These are phyloP conservation scores for Thunnus albacares DNA, from an alignment of 2,797 vertebrate species.

Conservation along the genomic window DNA sequence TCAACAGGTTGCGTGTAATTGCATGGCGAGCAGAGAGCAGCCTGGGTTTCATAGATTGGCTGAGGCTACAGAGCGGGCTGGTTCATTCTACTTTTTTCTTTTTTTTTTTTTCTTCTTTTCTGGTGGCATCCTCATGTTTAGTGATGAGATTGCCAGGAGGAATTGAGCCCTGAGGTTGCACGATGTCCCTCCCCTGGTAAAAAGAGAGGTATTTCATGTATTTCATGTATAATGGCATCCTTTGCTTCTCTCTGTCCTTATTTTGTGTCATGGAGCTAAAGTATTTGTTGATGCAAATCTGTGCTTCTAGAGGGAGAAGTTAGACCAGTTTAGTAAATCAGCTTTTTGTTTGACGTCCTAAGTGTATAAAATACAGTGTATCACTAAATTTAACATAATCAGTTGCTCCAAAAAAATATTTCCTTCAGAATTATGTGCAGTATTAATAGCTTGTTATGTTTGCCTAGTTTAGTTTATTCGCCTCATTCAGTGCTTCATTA, in stretches of 20 bases:
- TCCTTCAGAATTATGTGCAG: constrained; percentile 9
- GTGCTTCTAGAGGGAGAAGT: neutral
- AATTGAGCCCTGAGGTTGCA: constrained; percentile 61
- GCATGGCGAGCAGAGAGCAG: constrained; percentile 73
- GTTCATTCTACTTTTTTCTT: constrained; percentile 52
- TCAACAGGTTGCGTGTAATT: constrained; percentile 90
- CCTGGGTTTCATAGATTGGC: constrained; percentile 79
- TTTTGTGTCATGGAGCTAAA: constrained; percentile 13
- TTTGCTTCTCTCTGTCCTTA: constrained; percentile 46
- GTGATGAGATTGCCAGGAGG: constrained; percentile 72
- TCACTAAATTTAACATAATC: constrained; percentile 1
- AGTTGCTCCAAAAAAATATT: neutral
- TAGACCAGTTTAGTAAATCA: neutral
- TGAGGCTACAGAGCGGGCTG: constrained; percentile 55
- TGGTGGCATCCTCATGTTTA: constrained; percentile 75
- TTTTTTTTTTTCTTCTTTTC: constrained; percentile 37
- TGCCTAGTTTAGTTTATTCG: constrained; percentile 1
- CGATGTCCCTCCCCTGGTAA: constrained; percentile 49
- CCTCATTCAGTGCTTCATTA: constrained; percentile 14
- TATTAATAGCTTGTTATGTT: constrained; percentile 10
- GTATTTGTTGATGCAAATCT: constrained; percentile 22
- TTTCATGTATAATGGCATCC: constrained; percentile 59
- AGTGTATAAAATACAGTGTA: neutral
- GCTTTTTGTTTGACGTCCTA: neutral
- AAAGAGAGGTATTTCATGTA: constrained; percentile 24